Evolutionary conservation across 2,888 invertebrate genomes (phyloP).

Genomic region (Dryococelus australis): DNA sequence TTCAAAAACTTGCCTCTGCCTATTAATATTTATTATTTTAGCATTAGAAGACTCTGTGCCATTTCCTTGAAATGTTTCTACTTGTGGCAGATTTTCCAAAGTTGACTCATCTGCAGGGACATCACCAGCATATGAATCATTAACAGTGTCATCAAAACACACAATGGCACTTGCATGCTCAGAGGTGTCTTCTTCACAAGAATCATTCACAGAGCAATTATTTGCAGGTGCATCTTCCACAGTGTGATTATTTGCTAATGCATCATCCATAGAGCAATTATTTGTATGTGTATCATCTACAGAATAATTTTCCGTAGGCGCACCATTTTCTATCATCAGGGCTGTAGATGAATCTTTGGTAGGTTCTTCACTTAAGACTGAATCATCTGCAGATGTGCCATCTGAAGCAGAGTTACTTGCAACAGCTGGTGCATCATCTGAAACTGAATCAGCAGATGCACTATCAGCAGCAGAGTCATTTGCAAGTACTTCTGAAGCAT

Average conservation of each 20-base stretch:
- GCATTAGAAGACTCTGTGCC: slow-evolving; percentile 9
- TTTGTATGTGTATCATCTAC: background rate
- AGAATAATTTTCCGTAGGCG: background rate
- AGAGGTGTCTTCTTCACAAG: background rate
- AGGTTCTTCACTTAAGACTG: background rate
- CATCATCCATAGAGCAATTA: background rate
- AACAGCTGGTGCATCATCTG: background rate
- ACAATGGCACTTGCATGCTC: background rate
- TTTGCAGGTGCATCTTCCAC: background rate
- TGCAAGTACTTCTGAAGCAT: background rate
- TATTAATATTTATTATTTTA: slow-evolving; percentile 42
- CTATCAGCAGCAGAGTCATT: background rate
- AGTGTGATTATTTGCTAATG: background rate
- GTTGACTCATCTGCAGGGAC: background rate
- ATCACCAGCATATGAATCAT: background rate
- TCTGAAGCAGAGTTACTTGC: background rate
- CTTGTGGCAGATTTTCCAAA: background rate
- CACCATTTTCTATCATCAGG: background rate
- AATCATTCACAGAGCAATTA: background rate
- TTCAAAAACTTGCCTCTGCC: slow-evolving; percentile 45
- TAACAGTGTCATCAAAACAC: background rate
- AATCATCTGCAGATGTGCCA: background rate
- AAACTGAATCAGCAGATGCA: slow-evolving; percentile 5
- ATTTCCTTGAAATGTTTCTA: slow-evolving; percentile 42
- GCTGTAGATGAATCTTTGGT: background rate